phyloP scores from a whole-genome alignment of 2,113 vertebrate genomes.

The Otolemur garnettii region DNA sequence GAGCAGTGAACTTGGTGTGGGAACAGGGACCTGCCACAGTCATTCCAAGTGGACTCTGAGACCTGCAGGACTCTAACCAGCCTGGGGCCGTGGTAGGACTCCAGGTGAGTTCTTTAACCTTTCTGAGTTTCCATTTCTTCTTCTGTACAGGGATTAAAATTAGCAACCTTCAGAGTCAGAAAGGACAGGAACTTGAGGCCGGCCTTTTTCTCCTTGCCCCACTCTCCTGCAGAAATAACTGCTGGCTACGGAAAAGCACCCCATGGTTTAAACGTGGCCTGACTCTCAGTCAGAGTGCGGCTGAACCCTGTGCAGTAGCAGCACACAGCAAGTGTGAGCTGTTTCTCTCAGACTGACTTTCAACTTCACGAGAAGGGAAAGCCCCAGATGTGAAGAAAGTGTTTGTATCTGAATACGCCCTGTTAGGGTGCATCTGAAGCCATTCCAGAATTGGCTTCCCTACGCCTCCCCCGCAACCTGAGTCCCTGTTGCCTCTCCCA shows the following conservation, averaged over 20 bases:
- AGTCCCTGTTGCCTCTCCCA: no score
- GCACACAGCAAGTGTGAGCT: not conserved
- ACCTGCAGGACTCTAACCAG: not conserved
- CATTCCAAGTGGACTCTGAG: not conserved
- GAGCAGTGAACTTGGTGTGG: rapidly evolving
- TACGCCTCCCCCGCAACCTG: not conserved
- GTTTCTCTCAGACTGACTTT: not conserved
- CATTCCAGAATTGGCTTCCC: not conserved
- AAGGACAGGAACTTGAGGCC: not conserved
- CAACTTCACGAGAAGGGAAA: not conserved
- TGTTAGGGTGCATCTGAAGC: rapidly evolving
- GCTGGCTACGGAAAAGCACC: rapidly evolving
- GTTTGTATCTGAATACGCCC: rapidly evolving
- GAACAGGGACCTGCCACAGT: not conserved
- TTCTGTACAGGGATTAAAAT: not conserved
- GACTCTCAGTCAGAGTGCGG: not conserved
- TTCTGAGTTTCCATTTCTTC: not conserved
- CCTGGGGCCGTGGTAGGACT: not conserved
- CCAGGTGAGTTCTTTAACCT: not conserved
- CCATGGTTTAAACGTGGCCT: rapidly evolving
- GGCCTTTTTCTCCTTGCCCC: no score
- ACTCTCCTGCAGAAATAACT: not conserved
- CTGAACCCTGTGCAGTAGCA: not conserved
- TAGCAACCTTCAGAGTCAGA: not conserved
- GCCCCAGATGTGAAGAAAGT: not conserved